Conservation (phyloP, 2,113 vertebrate genomes). For the Vimba vimba region DNA sequence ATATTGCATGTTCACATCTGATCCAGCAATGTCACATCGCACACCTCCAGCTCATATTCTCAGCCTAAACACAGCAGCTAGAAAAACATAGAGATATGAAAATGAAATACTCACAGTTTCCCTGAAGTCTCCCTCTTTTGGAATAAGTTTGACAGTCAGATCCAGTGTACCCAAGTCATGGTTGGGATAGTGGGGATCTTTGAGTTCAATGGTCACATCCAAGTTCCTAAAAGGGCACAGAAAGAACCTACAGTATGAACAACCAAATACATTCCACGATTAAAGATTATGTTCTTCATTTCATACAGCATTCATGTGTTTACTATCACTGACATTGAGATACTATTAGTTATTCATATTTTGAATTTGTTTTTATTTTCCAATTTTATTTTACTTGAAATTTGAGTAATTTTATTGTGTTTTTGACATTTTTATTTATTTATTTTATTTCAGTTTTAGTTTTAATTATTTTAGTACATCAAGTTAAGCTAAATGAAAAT, state of each 20-base stretch:
- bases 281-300: neutral
- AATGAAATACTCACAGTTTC: conserved; percentile 83
- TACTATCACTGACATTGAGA: too few relatives aligned
- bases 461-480: too few relatives aligned
- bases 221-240: conserved; percentile 73
- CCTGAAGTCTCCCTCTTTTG: conserved; percentile 83
- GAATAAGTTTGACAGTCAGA: conserved; percentile 80
- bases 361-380: too few relatives aligned
- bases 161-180: conserved; percentile 88
- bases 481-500: too few relatives aligned
- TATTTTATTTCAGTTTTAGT: too few relatives aligned
- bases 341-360: too few relatives aligned
- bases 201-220: conserved; percentile 86
- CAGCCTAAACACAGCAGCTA: neutral
- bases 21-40: neutral
- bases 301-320: neutral
- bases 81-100: neutral
- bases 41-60: neutral
- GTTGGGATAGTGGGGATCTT: conserved; percentile 90
- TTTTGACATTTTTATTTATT: too few relatives aligned
- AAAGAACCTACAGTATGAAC: neutral
- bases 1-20: neutral
- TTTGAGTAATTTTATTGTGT: too few relatives aligned
- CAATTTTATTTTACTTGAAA: too few relatives aligned
- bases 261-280: neutral